Base-by-base conservation (phyloP, 2,888 invertebrate genomes). In the Drosophila colorata region DNA sequence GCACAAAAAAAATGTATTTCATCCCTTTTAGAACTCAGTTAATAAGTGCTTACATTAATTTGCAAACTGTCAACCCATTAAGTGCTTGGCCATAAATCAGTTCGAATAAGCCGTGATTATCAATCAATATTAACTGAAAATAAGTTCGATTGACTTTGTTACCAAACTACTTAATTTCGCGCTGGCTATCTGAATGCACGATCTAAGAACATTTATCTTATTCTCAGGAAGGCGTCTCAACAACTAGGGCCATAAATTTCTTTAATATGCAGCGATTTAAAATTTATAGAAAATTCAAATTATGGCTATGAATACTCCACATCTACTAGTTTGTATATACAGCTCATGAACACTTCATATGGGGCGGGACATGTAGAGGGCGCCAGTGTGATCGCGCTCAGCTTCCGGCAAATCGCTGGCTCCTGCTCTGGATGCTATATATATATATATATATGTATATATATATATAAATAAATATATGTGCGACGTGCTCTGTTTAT, bases 121-220 rank as follows among this genome's bases (percentile, higher is more conserved):
- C 76, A 82, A 82, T 80, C 83, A 85, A 67, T 65, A 78, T 78
- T 63, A 77, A 60, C 66, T 67, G 52, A 69, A 77, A 70, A 77
- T 58, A 63, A 71, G 64, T 69, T 68, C 47, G 63, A 75, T 59
- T 63, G 56, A 43, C 51, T 58, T 72, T 64, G 55, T 65, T 65
- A 37, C 38, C 40, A 65, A 56, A 74, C 59, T 53, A 70, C 65
- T 69, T 68, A 64, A 74, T 78, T 75, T 53, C 58, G 58, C 55
- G 52, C 60, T 79, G 72, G 58, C 76, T 64, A 82, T 82, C 83
- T 66, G 44, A 53, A 47, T 48, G 48, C 35, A 51, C 69, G 65
- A 83, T 80, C 87, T 76, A 49, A 58, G 69, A 43, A 80, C 81
- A 82, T 86, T 83, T 76, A 83, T 83, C 82, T 70, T 85, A 77